These are phyloP conservation scores for Stratiolaelaps scimitus DNA, from an alignment of 1,140 invertebrate genomes.

Conservation along the genomic window DNA sequence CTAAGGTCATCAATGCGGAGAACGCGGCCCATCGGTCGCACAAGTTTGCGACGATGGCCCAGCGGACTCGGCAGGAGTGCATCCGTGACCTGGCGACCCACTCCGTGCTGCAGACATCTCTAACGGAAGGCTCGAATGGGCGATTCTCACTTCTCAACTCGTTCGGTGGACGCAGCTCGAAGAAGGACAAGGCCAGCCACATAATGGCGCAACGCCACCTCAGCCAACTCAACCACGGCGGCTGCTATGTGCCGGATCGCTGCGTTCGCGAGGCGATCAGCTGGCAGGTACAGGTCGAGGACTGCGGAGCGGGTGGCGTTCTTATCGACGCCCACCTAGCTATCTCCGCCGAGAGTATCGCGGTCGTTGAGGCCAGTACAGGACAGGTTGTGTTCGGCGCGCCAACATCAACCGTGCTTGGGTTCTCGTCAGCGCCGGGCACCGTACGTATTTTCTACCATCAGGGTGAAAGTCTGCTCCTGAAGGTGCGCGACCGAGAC, in stretches of 20 bases:
- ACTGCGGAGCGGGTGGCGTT: constrained; percentile 42
- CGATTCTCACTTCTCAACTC: constrained; percentile 38
- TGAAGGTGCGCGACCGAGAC: constrained; percentile 39
- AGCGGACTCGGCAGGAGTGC: constrained; percentile 85
- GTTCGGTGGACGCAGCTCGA: constrained; percentile 51
- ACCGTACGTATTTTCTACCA: constrained; percentile 43
- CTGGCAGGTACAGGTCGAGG: constrained; percentile 60
- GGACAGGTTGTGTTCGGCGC: constrained; percentile 11
- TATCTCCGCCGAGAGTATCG: constrained; percentile 18
- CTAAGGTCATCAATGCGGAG: constrained; percentile 95
- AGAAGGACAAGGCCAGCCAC: constrained; percentile 47
- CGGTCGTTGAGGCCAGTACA: constrained; percentile 2
- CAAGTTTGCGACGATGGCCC: constrained; percentile 94
- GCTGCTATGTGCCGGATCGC: constrained; percentile 54
- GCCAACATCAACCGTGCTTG: constrained; percentile 14
- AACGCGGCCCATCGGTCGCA: constrained; percentile 89
- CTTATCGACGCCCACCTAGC: constrained; percentile 4
- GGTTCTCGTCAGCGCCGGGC: constrained; percentile 7
- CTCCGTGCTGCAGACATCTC: constrained; percentile 59
- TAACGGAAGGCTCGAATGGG: constrained; percentile 5
- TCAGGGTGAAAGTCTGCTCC: constrained; percentile 69
- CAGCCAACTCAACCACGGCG: constrained; percentile 41
- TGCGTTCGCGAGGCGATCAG: constrained; percentile 56
- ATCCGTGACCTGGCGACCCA: constrained; percentile 75
- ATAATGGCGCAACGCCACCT: background rate